Evolutionary conservation across 1,140 invertebrate species (phyloP).

Genomic region (Atta texana): DNA sequence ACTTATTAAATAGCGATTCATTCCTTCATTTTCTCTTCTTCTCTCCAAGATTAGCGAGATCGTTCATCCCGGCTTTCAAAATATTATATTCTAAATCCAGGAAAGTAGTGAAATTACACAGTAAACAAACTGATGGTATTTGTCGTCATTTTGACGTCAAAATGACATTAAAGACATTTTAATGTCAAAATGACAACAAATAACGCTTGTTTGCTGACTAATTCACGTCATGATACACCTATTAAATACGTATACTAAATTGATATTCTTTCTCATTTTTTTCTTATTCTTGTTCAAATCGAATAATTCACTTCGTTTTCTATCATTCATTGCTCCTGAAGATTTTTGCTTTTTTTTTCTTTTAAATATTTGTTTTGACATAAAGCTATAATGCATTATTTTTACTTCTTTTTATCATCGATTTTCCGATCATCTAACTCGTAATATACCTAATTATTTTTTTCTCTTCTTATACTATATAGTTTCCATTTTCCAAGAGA

Average conservation of each 20-base stretch:
- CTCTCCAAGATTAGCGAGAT: neutral
- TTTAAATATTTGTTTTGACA: neutral
- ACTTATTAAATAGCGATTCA: neutral
- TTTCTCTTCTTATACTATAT: neutral
- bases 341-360: neutral
- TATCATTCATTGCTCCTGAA: neutral
- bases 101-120: neutral
- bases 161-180: too few relatives aligned
- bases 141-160: too few relatives aligned
- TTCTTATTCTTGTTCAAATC: neutral
- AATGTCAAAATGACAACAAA: too few relatives aligned
- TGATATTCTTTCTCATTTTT: neutral
- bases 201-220: too few relatives aligned
- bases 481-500: neutral
- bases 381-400: neutral
- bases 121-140: too few relatives aligned
- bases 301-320: neutral
- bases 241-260: neutral
- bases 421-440: neutral
- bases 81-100: neutral
- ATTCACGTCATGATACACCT: neutral
- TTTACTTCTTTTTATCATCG: neutral
- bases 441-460: neutral
- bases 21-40: neutral
- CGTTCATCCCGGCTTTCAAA: neutral